Conservation (phyloP, 2,888 invertebrate genomes). For the Apotomis betuletana region DNA sequence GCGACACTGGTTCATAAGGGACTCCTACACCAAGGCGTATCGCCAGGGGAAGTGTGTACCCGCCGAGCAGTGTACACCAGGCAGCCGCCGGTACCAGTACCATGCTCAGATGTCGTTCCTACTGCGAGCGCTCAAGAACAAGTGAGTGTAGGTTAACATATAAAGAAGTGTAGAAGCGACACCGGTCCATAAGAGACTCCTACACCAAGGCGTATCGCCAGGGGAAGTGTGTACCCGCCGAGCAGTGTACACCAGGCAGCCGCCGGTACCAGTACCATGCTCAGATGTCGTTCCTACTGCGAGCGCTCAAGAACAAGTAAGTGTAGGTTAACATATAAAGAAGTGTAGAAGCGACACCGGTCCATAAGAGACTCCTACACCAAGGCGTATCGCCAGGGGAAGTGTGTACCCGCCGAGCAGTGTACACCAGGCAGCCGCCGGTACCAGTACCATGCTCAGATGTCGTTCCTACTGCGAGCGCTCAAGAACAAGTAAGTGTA, state of each 20-base stretch:
- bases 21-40: conserved; percentile 77
- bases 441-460: conserved; percentile 1
- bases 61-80: conserved; percentile 54
- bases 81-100: conserved; percentile 59
- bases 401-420: conserved; percentile 69
- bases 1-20: no score
- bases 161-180: background rate
- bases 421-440: background rate
- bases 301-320: conserved; percentile 75
- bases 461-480: background rate
- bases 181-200: conserved; percentile 52
- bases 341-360: background rate
- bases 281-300: conserved; percentile 71
- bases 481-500: no score
- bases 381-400: conserved; percentile 76
- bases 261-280: conserved; percentile 67
- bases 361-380: conserved; percentile 65
- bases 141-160: conserved; percentile 56
- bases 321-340: conserved; percentile 42
- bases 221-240: conserved; percentile 74
- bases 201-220: conserved; percentile 77
- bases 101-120: conserved; percentile 74
- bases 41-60: conserved; percentile 75
- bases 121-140: conserved; percentile 71
- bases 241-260: conserved; percentile 44